Evolutionary conservation across 1,140 invertebrate genomes (phyloP).

Genomic region (Brachionus paranguensis): DNA sequence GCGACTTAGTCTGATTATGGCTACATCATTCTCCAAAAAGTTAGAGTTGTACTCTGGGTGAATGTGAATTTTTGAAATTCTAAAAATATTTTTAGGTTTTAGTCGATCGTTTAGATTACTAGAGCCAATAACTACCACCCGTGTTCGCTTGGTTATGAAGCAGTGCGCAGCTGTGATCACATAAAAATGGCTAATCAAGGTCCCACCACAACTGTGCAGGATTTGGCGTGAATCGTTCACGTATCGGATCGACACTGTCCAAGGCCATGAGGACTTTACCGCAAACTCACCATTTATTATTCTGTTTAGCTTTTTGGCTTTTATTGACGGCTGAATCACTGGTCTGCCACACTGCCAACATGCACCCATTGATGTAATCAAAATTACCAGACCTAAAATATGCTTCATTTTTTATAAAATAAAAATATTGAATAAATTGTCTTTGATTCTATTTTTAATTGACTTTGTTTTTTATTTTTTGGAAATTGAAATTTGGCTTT

Average conservation of each 20-base stretch:
- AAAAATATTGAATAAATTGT: too few relatives aligned
- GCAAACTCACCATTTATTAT: constrained; percentile 35
- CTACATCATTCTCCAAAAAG: not conserved
- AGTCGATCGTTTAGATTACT: not conserved
- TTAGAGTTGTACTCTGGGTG: not conserved
- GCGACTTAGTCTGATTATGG: not conserved
- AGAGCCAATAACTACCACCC: not conserved
- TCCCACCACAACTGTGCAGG: constrained; percentile 41
- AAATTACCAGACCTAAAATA: not conserved
- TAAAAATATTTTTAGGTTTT: not conserved
- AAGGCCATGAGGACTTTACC: constrained; percentile 1
- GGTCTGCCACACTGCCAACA: not conserved
- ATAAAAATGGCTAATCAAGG: constrained; percentile 42
- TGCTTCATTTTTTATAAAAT: not conserved
- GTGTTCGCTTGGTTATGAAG: not conserved
- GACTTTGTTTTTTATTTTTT: too few relatives aligned
- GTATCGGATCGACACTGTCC: constrained; percentile 19
- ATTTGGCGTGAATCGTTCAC: not conserved
- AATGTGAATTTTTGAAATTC: not conserved
- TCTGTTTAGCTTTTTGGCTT: not conserved
- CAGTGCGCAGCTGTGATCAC: constrained; percentile 45
- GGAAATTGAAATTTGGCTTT: too few relatives aligned
- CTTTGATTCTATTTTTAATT: too few relatives aligned
- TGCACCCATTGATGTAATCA: not conserved
- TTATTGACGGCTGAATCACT: not conserved